Conservation (phyloP, 2,797 vertebrate species). For the Phrynocephalus forsythii region DNA sequence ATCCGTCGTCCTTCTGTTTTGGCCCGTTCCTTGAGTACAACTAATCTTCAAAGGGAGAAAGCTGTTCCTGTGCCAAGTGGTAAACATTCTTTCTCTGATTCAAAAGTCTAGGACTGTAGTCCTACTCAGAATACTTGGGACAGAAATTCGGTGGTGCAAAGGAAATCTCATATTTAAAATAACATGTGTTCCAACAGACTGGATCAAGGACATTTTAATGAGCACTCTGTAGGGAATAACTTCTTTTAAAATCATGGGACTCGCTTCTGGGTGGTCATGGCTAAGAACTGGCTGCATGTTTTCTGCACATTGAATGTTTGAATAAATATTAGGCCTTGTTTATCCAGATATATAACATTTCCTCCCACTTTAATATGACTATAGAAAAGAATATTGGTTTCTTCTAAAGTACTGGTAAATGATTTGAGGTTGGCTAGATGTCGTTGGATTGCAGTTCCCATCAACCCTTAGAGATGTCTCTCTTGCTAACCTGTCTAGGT, state of each 20-base stretch:
- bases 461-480: not conserved
- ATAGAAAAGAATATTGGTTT: not conserved
- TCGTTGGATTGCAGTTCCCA: not conserved
- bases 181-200: not conserved
- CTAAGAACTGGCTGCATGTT: not conserved
- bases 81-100: slow-evolving; percentile 41
- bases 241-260: not conserved
- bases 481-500: not conserved
- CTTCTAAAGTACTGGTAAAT: not conserved
- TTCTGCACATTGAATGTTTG: not conserved
- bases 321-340: not conserved
- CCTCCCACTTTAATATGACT: not conserved
- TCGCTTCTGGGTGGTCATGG: not conserved
- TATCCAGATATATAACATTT: not conserved
- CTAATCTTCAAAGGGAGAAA: slow-evolving; percentile 17
- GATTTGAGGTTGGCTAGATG: not conserved
- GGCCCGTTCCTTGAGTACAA: not conserved
- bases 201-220: not conserved
- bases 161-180: too few relatives aligned
- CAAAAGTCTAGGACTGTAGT: not conserved
- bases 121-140: not conserved
- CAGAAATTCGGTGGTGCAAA: not conserved
- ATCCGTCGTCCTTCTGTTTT: slow-evolving; percentile 52
- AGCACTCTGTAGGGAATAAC: not conserved
- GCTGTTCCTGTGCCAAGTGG: slow-evolving; percentile 42